Percentiles rank a stretch among this genome's conserved stretches.
These are phyloP conservation scores for Heterohyrax brucei DNA, from an alignment of 2,797 vertebrate species.

Conservation along the genomic window DNA sequence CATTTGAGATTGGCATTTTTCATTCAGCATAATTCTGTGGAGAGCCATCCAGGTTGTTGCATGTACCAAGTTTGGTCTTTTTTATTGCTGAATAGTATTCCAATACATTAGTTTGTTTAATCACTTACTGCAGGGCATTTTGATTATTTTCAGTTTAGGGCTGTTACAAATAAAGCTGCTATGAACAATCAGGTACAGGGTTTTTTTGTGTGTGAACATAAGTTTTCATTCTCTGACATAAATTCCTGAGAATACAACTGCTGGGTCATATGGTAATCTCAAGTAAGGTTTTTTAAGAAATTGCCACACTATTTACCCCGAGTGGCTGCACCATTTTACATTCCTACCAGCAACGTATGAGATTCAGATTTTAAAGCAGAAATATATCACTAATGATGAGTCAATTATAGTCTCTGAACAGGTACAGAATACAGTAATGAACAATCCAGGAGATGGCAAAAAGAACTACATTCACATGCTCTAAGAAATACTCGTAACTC, in stretches of 20 bases:
- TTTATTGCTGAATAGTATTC: conserved; percentile 19
- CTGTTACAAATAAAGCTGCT: conserved; percentile 53
- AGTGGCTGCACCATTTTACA: conserved; percentile 14
- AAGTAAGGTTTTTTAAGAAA: conserved; percentile 67
- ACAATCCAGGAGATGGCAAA: conserved; percentile 26
- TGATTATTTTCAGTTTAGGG: conserved; percentile 32
- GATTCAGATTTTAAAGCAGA: conserved; percentile 73
- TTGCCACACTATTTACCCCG: conserved; percentile 30
- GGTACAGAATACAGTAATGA: conserved; percentile 58
- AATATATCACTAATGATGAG: conserved; percentile 63
- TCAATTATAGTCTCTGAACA: conserved; percentile 57
- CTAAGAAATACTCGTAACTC: conserved; percentile 55
- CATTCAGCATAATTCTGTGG: conserved; percentile 49
- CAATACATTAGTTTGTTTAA: neutral
- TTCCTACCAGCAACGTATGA: conserved; percentile 15
- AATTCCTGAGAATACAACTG: conserved; percentile 34
- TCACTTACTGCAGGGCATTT: neutral
- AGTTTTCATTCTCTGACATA: conserved; percentile 58
- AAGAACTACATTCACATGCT: conserved; percentile 57
- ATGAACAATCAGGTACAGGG: neutral
- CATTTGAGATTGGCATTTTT: conserved; percentile 30
- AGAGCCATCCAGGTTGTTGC: neutral
- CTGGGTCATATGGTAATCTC: conserved; percentile 27
- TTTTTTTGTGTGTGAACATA: conserved; percentile 32
- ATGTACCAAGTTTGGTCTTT: neutral